Conservation (phyloP, 2,888 invertebrate genomes). For the Acheta domesticus region DNA sequence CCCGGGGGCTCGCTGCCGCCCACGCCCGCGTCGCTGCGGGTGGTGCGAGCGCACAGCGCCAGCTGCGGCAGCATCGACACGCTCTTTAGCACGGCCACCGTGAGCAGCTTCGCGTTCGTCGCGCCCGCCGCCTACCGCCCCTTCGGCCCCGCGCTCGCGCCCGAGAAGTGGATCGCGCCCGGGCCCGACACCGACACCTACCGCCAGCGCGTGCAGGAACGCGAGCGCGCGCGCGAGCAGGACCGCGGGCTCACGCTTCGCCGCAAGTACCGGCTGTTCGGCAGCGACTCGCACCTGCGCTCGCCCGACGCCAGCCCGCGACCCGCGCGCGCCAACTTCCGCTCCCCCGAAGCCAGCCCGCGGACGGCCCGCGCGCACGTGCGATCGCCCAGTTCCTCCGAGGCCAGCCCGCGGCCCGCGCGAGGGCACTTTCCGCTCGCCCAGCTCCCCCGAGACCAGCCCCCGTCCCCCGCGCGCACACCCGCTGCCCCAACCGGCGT, state of each 20-base stretch:
- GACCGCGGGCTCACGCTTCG: conserved; percentile 61
- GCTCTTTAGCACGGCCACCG: conserved; percentile 67
- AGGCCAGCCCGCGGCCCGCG: conserved; percentile 25
- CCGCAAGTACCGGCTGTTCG: conserved; percentile 62
- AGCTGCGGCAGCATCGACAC: conserved; percentile 64
- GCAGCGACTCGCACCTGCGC: conserved; percentile 41
- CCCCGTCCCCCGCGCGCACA: conserved; percentile 27
- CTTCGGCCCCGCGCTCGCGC: conserved; percentile 45
- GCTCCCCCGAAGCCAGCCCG: conserved; percentile 39
- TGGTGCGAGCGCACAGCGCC: conserved; percentile 45
- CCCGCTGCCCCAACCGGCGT: conserved; percentile 36
- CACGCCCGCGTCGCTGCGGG: conserved; percentile 36
- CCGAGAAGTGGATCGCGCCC: conserved; percentile 51
- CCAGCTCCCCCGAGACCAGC: conserved; percentile 41
- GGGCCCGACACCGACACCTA: conserved; percentile 64
- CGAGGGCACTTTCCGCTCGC: conserved; percentile 41
- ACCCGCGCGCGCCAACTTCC: conserved; percentile 25
- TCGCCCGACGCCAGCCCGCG: conserved; percentile 28
- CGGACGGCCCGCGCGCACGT: conserved; percentile 43
- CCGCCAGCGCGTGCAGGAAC: conserved; percentile 57
- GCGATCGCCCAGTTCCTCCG: too few relatives aligned
- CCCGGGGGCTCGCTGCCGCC: conserved; percentile 25
- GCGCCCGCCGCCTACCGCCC: conserved; percentile 54
- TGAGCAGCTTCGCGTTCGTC: conserved; percentile 68
- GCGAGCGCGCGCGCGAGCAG: conserved; percentile 56